Evolutionary conservation across 2,113 vertebrate genomes (phyloP).

Genomic region (Lophura nycthemera): DNA sequence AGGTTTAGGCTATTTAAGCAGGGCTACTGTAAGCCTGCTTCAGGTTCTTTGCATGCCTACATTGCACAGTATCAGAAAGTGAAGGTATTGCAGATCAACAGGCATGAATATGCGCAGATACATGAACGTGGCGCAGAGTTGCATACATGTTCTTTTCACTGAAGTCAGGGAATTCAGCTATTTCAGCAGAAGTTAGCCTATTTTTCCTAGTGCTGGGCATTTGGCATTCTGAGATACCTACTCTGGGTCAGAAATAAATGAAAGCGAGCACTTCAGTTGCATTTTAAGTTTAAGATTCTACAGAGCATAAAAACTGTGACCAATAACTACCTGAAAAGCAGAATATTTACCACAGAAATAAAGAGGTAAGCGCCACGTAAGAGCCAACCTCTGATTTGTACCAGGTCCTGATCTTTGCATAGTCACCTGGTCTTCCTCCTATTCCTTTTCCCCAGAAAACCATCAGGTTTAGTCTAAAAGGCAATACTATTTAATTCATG

Average conservation of each 20-base stretch:
- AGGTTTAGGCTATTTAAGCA: neutral
- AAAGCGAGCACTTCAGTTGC: slow-evolving; percentile 45
- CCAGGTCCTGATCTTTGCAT: neutral
- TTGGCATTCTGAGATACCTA: neutral
- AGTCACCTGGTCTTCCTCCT: neutral
- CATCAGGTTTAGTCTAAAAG: neutral
- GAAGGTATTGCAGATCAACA: neutral
- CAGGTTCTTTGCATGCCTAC: neutral
- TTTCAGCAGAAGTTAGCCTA: neutral
- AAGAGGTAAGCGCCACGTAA: neutral
- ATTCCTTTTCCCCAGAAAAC: neutral
- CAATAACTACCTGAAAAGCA: neutral
- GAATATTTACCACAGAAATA: neutral
- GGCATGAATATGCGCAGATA: neutral
- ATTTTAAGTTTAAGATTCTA: slow-evolving; percentile 32
- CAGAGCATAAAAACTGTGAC: neutral
- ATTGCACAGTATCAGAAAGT: neutral
- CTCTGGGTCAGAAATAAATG: neutral
- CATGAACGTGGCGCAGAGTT: neutral
- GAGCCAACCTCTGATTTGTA: neutral
- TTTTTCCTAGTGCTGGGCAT: neutral
- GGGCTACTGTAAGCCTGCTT: neutral
- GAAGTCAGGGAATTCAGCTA: neutral
- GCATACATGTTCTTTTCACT: neutral
- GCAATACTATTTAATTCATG: neutral